Percentiles rank a stretch among this genome's conserved stretches.
phyloP scores from a whole-genome alignment of 2,113 vertebrate genomes.

The Leptobrachium ailaonicum region DNA sequence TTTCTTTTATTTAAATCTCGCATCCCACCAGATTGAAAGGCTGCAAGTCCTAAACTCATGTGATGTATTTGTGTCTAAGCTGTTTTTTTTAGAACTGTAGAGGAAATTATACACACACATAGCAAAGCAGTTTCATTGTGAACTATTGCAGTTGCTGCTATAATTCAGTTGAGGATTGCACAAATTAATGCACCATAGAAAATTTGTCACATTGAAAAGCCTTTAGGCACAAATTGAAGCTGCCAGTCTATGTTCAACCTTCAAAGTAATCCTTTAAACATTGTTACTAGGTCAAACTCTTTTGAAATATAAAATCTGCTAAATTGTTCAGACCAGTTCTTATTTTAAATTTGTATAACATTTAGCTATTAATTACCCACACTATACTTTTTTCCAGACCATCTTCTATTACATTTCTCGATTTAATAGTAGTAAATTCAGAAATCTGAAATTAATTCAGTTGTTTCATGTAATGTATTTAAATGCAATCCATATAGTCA shows the following conservation, averaged over 20 bases:
- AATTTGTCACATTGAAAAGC: constrained; percentile 47
- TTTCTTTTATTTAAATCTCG: constrained; percentile 28
- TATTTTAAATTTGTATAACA: constrained; percentile 18
- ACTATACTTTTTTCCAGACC: neutral
- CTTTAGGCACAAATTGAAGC: constrained; percentile 44
- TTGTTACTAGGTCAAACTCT: constrained; percentile 43
- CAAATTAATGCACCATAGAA: constrained; percentile 48
- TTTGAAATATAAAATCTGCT: constrained; percentile 32
- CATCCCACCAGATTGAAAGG: constrained; percentile 23
- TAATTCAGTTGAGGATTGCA: constrained; percentile 44
- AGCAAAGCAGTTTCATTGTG: constrained; percentile 29
- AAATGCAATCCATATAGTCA: no score
- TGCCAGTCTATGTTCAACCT: constrained; percentile 41
- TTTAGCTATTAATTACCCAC: constrained; percentile 1
- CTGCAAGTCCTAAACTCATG: constrained; percentile 35
- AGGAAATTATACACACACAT: constrained; percentile 33
- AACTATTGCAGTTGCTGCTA: constrained; percentile 27
- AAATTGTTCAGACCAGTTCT: constrained; percentile 4
- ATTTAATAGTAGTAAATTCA: neutral
- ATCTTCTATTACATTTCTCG: constrained; percentile 8
- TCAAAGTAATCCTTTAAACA: constrained; percentile 46
- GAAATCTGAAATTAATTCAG: no score
- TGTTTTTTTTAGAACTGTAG: constrained; percentile 22
- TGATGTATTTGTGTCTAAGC: constrained; percentile 46
- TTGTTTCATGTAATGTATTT: no score